Evolutionary conservation across 2,113 vertebrate genomes (phyloP).

Genomic region (Stegastes partitus): DNA sequence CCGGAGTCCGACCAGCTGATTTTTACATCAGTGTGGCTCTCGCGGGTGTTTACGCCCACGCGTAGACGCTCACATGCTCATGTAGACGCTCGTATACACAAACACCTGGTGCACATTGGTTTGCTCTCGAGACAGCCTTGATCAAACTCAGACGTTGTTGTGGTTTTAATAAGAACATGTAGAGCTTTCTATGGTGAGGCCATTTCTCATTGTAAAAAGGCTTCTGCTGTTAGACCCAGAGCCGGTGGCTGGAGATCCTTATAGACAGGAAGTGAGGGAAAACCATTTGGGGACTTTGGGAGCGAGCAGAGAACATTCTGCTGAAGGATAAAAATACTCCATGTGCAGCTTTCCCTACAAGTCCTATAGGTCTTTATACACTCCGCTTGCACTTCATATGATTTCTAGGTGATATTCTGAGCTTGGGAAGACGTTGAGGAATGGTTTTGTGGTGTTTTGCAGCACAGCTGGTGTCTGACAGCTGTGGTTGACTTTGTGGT

Average conservation of each 20-base stretch:
- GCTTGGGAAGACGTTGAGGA: conserved; percentile 24
- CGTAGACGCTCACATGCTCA: conserved; percentile 17
- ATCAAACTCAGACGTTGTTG: conserved; percentile 52
- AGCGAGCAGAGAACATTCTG: conserved; percentile 56
- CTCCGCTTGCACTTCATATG: conserved; percentile 19
- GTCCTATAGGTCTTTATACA: conserved; percentile 34
- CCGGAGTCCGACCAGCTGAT: conserved; percentile 66
- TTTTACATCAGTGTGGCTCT: conserved; percentile 68
- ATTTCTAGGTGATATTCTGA: conserved; percentile 54
- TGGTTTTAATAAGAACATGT: conserved; percentile 55
- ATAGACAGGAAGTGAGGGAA: conserved; percentile 75
- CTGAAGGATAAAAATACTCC: conserved; percentile 61
- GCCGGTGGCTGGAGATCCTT: conserved; percentile 55
- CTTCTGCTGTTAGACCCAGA: conserved; percentile 53
- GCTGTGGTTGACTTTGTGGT: conserved; percentile 29
- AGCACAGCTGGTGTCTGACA: conserved; percentile 62
- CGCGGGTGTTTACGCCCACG: conserved; percentile 37
- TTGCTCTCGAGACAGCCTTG: conserved; percentile 43
- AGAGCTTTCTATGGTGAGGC: conserved; percentile 54
- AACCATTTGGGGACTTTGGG: conserved; percentile 65
- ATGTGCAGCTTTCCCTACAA: conserved; percentile 33
- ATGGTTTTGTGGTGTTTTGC: conserved; percentile 41
- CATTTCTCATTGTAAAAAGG: conserved; percentile 61
- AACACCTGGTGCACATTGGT: conserved; percentile 57
- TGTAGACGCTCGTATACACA: conserved; percentile 11